Base-by-base conservation (phyloP, 2,113 vertebrate genomes). In the Malurus alboscapulatus region DNA sequence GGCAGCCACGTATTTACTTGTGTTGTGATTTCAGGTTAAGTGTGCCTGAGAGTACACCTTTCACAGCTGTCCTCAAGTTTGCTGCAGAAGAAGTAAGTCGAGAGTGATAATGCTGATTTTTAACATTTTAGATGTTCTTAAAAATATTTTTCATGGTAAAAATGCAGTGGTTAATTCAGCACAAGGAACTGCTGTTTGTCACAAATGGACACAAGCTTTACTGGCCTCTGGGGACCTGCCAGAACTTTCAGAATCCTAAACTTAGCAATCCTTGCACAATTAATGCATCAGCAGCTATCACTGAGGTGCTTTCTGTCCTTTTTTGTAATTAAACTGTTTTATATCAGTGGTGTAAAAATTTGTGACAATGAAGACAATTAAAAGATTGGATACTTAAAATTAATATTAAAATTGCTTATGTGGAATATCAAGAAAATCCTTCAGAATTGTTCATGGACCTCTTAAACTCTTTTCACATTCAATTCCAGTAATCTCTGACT, bases 31-130 rank as follows among this genome's bases (percentile, higher is more conserved):
- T 18, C 97, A 99, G 99, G 74, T 97, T 99, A 84, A 99, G 98
- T 59, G 99, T 99, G 80, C 99, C 99, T 26, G 99, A 99, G 83
- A 98, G 96, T 91, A 99, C 99, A 1, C 99, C 99, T 10, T 99
- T 99, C 96, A 99, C 99, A 62, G 99, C 99, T 10, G 99, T 99
- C 80, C 96, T 99, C 93, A 99, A 99, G 97, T 99, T 99, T 97
- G 99, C 99, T 69, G 99, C 99, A 36, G 99, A 99, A 96, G 99
- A 99, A 98, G 99, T 99, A 97, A 98, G 98, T 97, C 51, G 25
- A 61, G 53, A 75, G 63, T 14, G 10, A 10, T 53, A 8, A 12
- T 1, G 1, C 6, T 54, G 8, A 0, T 8, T 34, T 63, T 72
- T 14, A 59, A 54, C 3, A 14, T 57, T 48, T 17, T 45, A 6